phyloP scores from a whole-genome alignment of 1,140 invertebrate genomes.

The Cydia fagiglandana region DNA sequence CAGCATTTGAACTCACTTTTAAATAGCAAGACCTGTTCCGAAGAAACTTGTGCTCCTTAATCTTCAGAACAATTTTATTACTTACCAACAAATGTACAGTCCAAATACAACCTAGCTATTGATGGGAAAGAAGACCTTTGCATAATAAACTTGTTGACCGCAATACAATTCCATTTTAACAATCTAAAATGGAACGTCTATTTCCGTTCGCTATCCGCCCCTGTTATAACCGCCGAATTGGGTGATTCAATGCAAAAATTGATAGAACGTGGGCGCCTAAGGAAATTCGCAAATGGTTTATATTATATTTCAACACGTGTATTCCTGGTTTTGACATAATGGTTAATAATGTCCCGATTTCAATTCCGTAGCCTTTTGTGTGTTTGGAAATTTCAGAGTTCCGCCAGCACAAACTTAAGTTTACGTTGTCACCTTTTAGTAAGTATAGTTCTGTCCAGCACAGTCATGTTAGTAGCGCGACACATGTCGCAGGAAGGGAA shows the following conservation, averaged over 20 bases:
- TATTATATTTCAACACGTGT: neutral
- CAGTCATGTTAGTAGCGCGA: too few species aligned
- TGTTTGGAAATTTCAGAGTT: too few species aligned
- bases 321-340: neutral
- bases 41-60: too few species aligned
- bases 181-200: neutral
- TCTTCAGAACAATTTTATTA: too few species aligned
- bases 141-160: conserved; percentile 15
- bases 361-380: too few species aligned
- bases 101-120: neutral
- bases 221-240: neutral
- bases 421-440: too few species aligned
- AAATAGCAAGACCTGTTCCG: too few species aligned
- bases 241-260: neutral
- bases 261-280: neutral
- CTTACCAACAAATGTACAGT: too few species aligned
- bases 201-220: conserved; percentile 2
- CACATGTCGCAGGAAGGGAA: too few species aligned
- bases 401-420: neutral
- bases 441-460: too few species aligned
- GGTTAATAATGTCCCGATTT: neutral
- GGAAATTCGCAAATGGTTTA: conserved; percentile 4
- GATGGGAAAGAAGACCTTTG: conserved; percentile 6
- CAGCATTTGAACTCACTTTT: too few species aligned
- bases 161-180: conserved; percentile 17